Evolutionary conservation across 2,797 vertebrate genomes (phyloP).

Genomic region (Amazona finschi): DNA sequence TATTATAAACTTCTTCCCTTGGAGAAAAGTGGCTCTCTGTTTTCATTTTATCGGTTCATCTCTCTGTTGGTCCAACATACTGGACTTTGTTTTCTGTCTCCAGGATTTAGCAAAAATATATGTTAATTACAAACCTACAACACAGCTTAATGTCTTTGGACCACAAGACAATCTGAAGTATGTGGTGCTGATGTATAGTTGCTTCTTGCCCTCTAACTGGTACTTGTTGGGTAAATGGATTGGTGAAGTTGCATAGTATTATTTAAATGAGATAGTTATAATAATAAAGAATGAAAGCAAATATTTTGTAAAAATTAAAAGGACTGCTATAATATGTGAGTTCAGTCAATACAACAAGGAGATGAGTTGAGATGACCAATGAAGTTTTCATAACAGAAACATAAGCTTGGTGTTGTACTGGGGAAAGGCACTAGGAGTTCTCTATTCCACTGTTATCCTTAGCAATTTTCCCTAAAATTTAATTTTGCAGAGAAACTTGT

Average conservation of each 20-base stretch:
- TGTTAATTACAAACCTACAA: not conserved
- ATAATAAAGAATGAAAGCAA: not conserved
- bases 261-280: not conserved
- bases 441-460: not conserved
- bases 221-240: not conserved
- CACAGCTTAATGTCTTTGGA: not conserved
- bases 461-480: not conserved
- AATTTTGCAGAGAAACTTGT: not conserved
- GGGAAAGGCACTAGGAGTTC: not conserved
- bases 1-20: not conserved
- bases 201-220: not conserved
- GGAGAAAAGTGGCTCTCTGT: not conserved
- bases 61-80: not conserved
- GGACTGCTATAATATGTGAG: not conserved
- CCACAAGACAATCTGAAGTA: not conserved
- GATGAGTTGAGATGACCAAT: not conserved
- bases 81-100: not conserved
- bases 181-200: not conserved
- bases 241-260: not conserved
- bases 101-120: not conserved
- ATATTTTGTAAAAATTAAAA: not conserved
- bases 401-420: not conserved
- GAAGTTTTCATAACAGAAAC: not conserved
- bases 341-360: not conserved
- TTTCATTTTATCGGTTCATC: not conserved